phyloP scores from a whole-genome alignment of 2,888 invertebrate species.

The Rhodophaea formosa region DNA sequence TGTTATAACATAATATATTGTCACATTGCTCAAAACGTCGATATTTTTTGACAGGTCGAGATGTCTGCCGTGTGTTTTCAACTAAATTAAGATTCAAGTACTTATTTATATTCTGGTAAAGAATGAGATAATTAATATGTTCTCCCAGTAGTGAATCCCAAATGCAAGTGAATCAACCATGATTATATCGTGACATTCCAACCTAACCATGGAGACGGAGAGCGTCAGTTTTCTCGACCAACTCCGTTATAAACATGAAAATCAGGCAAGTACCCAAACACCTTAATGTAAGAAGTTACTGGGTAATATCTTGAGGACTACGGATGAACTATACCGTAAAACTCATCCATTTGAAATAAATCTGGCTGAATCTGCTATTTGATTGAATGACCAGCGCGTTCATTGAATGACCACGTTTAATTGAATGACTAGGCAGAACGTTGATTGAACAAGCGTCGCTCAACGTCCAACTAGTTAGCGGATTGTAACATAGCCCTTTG shows the following conservation, averaged over 20 bases:
- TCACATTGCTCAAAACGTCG: neutral
- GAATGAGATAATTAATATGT: conserved; percentile 31
- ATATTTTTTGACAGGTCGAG: neutral
- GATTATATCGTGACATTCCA: conserved; percentile 31
- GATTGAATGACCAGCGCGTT: no score
- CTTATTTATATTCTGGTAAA: neutral
- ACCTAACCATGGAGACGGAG: conserved; percentile 54
- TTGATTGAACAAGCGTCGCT: no score
- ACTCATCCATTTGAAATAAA: no score
- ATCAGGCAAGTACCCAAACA: conserved; percentile 50
- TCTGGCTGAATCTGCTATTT: no score
- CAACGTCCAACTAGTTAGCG: no score
- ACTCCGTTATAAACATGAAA: conserved; percentile 54
- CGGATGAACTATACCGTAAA: no score
- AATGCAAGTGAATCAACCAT: conserved; percentile 29
- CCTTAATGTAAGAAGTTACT: neutral
- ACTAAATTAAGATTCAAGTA: conserved; percentile 3
- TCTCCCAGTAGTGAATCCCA: conserved; percentile 36
- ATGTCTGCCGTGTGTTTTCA: conserved; percentile 1
- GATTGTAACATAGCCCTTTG: no score
- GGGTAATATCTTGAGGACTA: no score
- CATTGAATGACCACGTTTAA: no score
- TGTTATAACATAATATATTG: no score
- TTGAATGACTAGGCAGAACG: no score
- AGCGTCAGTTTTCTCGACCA: conserved; percentile 52